Base-by-base conservation (phyloP, 2,888 invertebrate genomes). In the Tortrix viridana region DNA sequence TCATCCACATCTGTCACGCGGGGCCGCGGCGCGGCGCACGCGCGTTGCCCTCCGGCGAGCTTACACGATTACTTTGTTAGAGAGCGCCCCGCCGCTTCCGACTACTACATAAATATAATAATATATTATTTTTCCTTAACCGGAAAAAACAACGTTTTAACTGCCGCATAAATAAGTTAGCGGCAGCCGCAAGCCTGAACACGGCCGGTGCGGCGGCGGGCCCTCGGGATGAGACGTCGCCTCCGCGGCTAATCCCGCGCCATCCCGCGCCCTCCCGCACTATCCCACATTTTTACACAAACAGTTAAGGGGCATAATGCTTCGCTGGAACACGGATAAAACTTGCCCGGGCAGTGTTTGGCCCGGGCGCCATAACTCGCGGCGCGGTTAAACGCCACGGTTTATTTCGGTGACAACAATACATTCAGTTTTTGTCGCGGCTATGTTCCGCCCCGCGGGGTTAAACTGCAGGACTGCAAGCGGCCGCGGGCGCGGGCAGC, bases 391-490 rank as follows among this genome's bases (percentile, higher is more conserved):
- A 50, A 37, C 26, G 50, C 32, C 12, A 32, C 19, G 6, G 32
- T 49, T 32, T 50, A 44, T 54, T 54, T 19, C 44, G 18, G 18
- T 19, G 23, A 44, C 44, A 6, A 18, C 26, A 26, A 44, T 44
- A 54, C 9, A 44, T 19, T 26, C 22, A 22, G 43, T 22, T 43
- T 18, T 23, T 9, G n/a, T 22, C 7, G 4, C 23, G 18, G 3
- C 26, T 49, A 26, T 49, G 48, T 49, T 26, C 18, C 16, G 16
- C 7, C 12, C 2, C 12, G 43, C 43, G 43, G 43, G 7, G 14
- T 38, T 38, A 38, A 5, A 38, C 14, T 14, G 38, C 38, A 9
- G n/a, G 5, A 14, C 2, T n/a, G 38, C 14, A 12, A n/a, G 38
- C 38, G 38, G 38, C 38, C 38, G n/a, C 26, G 9, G 26, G 26